Evolutionary conservation across 2,797 vertebrate species (phyloP).

Genomic region (Sciaenops ocellatus): DNA sequence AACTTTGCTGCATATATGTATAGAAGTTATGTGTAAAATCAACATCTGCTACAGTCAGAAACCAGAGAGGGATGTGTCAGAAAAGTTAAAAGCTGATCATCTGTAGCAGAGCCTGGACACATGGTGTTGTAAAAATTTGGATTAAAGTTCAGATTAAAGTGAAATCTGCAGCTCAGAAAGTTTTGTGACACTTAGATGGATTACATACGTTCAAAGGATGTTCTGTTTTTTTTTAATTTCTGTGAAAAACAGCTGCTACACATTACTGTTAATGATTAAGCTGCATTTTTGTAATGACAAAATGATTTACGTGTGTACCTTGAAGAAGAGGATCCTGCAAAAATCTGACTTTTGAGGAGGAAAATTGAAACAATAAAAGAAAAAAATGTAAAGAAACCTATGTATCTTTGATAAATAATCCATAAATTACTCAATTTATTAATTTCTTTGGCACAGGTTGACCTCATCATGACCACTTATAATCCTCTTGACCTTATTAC

Average conservation of each 20-base stretch:
- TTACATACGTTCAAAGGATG: not conserved
- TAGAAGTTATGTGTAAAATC: not conserved
- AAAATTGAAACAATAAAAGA: no score
- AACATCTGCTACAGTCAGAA: not conserved
- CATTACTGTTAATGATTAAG: no score
- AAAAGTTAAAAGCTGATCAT: not conserved
- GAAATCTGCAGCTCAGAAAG: slow-evolving; percentile 18
- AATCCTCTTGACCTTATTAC: accelerated
- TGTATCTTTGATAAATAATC: not conserved
- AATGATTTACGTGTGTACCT: no score
- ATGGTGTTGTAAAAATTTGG: not conserved
- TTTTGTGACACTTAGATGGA: not conserved
- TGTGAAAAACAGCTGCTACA: not conserved
- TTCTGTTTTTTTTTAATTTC: not conserved
- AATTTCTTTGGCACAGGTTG: not conserved
- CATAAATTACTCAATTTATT: not conserved
- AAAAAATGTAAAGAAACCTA: no score
- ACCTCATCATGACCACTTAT: slow-evolving; percentile 19
- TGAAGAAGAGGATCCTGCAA: not conserved
- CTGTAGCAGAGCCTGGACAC: not conserved
- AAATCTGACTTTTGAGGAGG: no score
- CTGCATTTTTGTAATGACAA: no score
- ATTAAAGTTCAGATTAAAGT: not conserved
- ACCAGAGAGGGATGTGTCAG: not conserved
- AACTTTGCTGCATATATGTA: not conserved